Base-by-base conservation (phyloP, 2,797 vertebrate species). In the Acridotheres tristis region DNA sequence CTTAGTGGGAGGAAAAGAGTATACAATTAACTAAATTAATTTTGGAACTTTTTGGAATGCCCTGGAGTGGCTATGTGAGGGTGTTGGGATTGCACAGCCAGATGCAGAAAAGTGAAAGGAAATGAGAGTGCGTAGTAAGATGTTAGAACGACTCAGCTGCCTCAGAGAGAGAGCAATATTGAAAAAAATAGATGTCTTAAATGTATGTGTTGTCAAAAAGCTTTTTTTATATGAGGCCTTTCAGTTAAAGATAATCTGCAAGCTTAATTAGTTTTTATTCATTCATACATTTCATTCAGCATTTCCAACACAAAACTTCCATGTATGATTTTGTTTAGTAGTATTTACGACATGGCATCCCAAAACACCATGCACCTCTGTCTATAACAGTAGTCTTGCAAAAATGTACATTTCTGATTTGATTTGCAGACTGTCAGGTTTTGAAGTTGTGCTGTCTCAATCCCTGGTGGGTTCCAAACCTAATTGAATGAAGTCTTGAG, bases 1-100 rank as follows among this genome's bases (percentile, higher is more conserved):
- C 7, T 26, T 2, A 0, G 6, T 34, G 3, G 3, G 9, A 8
- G 21, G 54, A 23, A 22, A 2, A 74, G 32, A 54, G 25, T 40
- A 32, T 32, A 34, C 38, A 2, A 59, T 74, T 83, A 77, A 21
- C 11, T 67, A 42, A 74, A 80, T 40, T 71, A 85, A 36, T 36
- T 36, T 36, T 36, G 36, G 36, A 36, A 15, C 16, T 80, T 61
- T 32, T 13, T 67, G 32, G 23, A 42, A 53, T n/a, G 18, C 71
- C 16, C 34, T 72, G 32, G 23, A 42, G 7, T 2, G 5, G 9
- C 12, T 57, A 17, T 59, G 15, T 71, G 48, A 40, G 22, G 15
- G 10, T 34, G 3, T 10, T 93, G 17, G 19, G 32, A 65, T 80
- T 84, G 50, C 19, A 53, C 5, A 71, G 25, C 6, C 36, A 74